Evolutionary conservation across 2,797 vertebrate species (phyloP).

Genomic region (Kryptopterus vitreolus): DNA sequence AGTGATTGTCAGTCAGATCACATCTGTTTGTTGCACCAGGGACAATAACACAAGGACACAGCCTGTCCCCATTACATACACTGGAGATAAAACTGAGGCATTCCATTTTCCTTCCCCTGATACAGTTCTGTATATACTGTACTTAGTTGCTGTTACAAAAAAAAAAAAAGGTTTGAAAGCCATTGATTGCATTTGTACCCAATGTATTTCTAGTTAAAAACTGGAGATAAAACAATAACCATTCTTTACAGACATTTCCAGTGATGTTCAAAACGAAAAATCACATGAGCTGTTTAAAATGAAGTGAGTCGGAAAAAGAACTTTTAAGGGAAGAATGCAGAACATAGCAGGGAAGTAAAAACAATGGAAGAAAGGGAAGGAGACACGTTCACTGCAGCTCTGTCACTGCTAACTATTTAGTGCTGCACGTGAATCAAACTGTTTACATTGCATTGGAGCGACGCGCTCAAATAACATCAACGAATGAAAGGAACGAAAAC

Average conservation of each 20-base stretch:
- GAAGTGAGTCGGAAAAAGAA: too few species aligned
- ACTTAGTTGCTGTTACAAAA: background rate
- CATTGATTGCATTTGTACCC: too few species aligned
- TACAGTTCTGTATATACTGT: background rate
- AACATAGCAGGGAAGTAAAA: background rate
- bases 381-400: background rate
- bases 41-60: constrained; percentile 73
- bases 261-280: background rate
- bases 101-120: constrained; percentile 10
- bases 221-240: background rate
- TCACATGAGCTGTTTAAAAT: background rate
- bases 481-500: background rate
- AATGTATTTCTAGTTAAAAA: background rate
- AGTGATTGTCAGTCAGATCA: constrained; percentile 71
- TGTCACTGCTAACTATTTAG: background rate
- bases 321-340: too few species aligned
- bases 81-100: constrained; percentile 52
- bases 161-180: background rate
- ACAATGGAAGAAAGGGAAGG: background rate
- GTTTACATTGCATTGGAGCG: background rate
- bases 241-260: background rate
- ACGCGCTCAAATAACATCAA: background rate
- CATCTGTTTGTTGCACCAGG: constrained; percentile 63
- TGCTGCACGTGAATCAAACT: background rate
- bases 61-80: constrained; percentile 61